phyloP scores from a whole-genome alignment of 1,140 invertebrate species.

The Drosophila pallidifrons region DNA sequence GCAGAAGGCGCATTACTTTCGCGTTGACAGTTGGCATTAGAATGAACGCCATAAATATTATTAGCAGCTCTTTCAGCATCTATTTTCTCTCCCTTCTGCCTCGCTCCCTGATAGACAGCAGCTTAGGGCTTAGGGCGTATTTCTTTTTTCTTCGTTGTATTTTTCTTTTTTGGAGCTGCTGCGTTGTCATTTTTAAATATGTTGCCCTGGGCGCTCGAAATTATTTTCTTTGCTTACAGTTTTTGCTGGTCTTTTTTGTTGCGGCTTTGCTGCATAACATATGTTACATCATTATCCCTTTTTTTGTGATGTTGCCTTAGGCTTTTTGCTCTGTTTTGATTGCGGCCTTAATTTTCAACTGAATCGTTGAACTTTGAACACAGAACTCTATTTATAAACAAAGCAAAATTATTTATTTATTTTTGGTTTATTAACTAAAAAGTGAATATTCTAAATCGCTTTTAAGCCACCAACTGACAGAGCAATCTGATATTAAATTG shows the following conservation, averaged over 20 bases:
- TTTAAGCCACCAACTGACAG: neutral
- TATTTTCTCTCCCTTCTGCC: slow-evolving; percentile 15
- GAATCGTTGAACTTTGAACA: slow-evolving; percentile 10
- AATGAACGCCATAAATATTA: slow-evolving; percentile 80
- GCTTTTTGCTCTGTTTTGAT: slow-evolving; percentile 6
- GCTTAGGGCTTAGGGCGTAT: slow-evolving; percentile 59
- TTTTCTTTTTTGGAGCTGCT: slow-evolving; percentile 16
- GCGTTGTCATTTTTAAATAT: slow-evolving; percentile 67
- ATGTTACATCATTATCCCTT: slow-evolving; percentile 70
- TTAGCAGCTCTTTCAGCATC: slow-evolving; percentile 56
- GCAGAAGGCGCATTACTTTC: slow-evolving; percentile 52
- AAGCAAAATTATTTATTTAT: neutral
- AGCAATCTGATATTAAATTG: neutral
- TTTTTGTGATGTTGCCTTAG: slow-evolving; percentile 25
- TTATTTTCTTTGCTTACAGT: slow-evolving; percentile 49
- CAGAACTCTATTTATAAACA: neutral
- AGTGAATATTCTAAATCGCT: neutral
- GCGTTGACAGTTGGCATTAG: slow-evolving; percentile 79
- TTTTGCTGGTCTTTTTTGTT: slow-evolving; percentile 30
- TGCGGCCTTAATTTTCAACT: slow-evolving; percentile 1
- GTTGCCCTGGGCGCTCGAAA: slow-evolving; percentile 54
- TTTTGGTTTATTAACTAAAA: neutral
- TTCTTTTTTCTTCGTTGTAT: slow-evolving; percentile 19
- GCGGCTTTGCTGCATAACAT: slow-evolving; percentile 52
- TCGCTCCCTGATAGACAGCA: slow-evolving; percentile 49